Base-by-base conservation (phyloP, 2,113 vertebrate species). In the Lepidothrix coronata region DNA sequence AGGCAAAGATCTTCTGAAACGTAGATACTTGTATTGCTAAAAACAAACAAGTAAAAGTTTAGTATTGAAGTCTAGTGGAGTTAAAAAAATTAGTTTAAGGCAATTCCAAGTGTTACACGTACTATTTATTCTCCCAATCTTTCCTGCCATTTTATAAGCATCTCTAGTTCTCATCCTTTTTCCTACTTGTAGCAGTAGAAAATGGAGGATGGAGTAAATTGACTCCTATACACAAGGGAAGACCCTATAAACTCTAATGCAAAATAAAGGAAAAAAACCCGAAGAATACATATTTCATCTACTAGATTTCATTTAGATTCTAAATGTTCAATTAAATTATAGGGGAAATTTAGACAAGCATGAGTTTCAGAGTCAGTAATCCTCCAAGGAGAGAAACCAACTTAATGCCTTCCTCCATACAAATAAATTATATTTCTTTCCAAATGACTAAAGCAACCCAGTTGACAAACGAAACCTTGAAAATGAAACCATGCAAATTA, bases 1-100 rank as follows among this genome's bases (percentile, higher is more conserved):
- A 43, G 98, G 97, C 75, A 99, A 95, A 54, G 98, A 98, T 91
- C 98, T 98, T 88, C 99, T 98, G 97, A 99, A 99, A 70, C 98
- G 98, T 66, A 99, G 97, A 88, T 99, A 99, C 95, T 99, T 99
- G 97, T 99, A 99, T 98, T 99, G 99, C 99, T 99, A 88, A 88
- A 96, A 97, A 74, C 35, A 90, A 96, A 82, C 24, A 72, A 55
- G 48, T 2, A 37, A 70, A 30, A 76, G 41, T 52, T 96, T 30
- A 92, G 63, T 28, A 78, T 65, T 72, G 31, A 74, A 46, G 8
- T n/a, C 37, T 43, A 49, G 33, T 52, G 35, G 2, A 81, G 76
- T 41, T 49, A 23, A 65, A 57, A 57, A 85, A 23, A 16, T 5
- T 48, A 49, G 31, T 72, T 77, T 66, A 68, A 90, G 14, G 44